Base-by-base conservation (phyloP, 2,113 vertebrate genomes). In the Chaetodon trifascialis region DNA sequence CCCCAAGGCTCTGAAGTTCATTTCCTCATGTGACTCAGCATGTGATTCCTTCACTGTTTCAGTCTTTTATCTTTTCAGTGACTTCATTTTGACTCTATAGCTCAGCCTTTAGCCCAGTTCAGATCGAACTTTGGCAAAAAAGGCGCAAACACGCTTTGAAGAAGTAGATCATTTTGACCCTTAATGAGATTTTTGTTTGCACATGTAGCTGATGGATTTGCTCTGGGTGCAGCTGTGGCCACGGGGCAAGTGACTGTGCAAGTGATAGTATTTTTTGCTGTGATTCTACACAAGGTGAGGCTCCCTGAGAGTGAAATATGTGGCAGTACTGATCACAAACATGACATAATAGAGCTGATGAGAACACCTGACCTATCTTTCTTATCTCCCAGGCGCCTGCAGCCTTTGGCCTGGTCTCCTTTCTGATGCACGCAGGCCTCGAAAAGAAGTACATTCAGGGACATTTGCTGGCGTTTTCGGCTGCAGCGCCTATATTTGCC, bases 211-310 rank as follows among this genome's bases (percentile, higher is more conserved):
- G 96, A 96, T 73, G 96, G 96, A 12, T 95, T 97, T 30, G 95
- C 95, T 65, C 92, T 97, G 0, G 95, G 96, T 12, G 94, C 95
- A 15, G 96, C 96, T 7, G 95, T 93, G n/a, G 93, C 94, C 11
- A 95, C 95, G 0, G 93, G 94, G 5, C 90, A 96, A 79, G 91
- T 95, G 65, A 94, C 96, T 0, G 94, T 96, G 69, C 96, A 96
- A 85, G 86, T 96, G 58, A 88, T 96, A 3, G 94, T 96, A 2
- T 96, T 96, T 90, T 91, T 96, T 12, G 96, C 96, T 42, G 95
- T 96, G 38, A 96, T 96, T 83, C 89, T 96, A 40, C 95, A 96
- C 92, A 96, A 97, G 95, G 95, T 96, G 86, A 90, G 86, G 2
- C 9, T 79, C 25, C 11, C 25, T 16, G 11, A 79, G 56, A 42